Percentiles rank a stretch among this genome's conserved stretches.
Conservation (phyloP, 2,888 invertebrate species). For the Pachymerium ferrugineum region DNA sequence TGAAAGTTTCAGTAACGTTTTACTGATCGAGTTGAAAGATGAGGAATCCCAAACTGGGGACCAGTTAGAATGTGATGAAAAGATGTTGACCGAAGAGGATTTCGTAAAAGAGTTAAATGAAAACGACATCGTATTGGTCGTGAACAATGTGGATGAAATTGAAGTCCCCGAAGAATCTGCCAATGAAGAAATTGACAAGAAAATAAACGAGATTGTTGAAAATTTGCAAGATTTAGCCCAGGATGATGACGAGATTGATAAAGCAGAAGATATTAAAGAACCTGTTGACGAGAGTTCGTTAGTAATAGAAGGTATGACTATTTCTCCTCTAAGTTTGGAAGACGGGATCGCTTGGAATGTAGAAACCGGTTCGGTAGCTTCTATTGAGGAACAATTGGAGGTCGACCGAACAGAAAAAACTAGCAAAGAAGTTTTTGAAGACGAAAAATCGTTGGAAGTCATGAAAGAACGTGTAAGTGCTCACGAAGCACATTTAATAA, state of each 20-base stretch:
- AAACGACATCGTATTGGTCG: background rate
- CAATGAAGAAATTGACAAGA: background rate
- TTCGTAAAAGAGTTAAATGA: background rate
- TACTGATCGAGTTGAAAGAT: slow-evolving; percentile 7
- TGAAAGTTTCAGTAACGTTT: background rate
- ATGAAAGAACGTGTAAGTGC: background rate
- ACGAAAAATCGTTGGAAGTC: background rate
- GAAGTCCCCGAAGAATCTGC: background rate
- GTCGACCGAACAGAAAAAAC: background rate
- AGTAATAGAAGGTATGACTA: too few relatives aligned
- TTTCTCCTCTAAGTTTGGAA: too few relatives aligned
- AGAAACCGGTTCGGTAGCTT: too few relatives aligned
- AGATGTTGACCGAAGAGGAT: background rate
- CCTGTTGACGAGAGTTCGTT: background rate
- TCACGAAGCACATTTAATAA: background rate
- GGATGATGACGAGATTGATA: background rate
- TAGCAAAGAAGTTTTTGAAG: background rate
- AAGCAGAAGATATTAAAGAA: background rate
- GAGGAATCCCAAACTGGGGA: background rate
- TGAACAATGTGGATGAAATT: background rate
- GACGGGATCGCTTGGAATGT: too few relatives aligned
- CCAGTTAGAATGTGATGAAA: too few relatives aligned
- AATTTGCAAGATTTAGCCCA: background rate
- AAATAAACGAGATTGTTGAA: background rate
- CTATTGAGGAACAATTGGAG: background rate